Evolutionary conservation across 2,113 vertebrate species (phyloP).

Genomic region (Tonatia bakeri): DNA sequence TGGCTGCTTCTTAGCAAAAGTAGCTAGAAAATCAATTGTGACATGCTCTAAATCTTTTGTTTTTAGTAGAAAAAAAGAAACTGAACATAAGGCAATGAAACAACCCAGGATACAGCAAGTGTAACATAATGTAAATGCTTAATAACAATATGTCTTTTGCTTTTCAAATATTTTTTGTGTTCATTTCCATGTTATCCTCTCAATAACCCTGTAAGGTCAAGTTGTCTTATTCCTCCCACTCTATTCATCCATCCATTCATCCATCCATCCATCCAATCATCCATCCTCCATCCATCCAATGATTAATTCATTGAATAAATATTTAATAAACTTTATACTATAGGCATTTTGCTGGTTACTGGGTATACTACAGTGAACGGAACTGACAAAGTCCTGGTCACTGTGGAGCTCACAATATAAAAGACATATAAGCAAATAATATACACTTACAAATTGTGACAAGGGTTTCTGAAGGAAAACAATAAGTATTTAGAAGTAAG

Average conservation of each 20-base stretch:
- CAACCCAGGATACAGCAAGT: not conserved
- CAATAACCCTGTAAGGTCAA: not conserved
- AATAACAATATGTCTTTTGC: not conserved
- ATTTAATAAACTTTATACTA: not conserved
- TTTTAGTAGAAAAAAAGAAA: not conserved
- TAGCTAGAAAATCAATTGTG: conserved; percentile 10
- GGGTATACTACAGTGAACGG: not conserved
- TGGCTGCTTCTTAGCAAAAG: not conserved
- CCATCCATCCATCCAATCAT: too few relatives aligned
- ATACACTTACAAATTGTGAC: not conserved
- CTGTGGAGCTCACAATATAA: not conserved
- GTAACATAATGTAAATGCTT: not conserved
- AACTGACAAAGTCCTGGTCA: not conserved
- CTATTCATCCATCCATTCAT: not conserved
- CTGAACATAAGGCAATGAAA: conserved; percentile 32
- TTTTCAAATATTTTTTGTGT: not conserved
- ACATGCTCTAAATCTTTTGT: not conserved
- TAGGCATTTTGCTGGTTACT: not conserved
- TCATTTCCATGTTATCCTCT: not conserved
- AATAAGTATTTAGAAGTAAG: not conserved
- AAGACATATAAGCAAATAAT: not conserved
- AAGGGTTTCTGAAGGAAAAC: not conserved
- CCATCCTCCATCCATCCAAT: not conserved
- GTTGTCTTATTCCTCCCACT: not conserved
- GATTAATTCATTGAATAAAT: not conserved